Evolutionary conservation across 1,140 invertebrate species (phyloP).

Genomic region (Tetramorium simillimum): DNA sequence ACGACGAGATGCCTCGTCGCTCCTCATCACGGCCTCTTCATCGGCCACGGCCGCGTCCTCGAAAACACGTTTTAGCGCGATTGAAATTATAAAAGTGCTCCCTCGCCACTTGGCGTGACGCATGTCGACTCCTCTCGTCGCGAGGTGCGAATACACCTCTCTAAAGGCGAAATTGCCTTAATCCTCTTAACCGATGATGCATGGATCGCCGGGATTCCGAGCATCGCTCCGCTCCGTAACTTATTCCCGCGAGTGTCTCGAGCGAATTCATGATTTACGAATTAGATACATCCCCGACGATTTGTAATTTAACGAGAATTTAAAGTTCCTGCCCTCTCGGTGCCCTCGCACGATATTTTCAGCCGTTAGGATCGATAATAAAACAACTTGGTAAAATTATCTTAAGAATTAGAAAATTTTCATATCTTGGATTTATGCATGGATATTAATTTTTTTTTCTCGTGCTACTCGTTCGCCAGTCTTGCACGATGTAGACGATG

Average conservation of each 20-base stretch:
- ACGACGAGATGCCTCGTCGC: constrained; percentile 22
- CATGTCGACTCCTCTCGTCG: constrained; percentile 19
- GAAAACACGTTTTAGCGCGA: constrained; percentile 43
- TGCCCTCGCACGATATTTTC: not conserved
- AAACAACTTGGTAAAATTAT: not conserved
- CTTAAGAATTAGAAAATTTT: not conserved
- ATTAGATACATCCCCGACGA: constrained; percentile 5
- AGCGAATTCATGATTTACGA: not conserved
- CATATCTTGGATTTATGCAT: not conserved
- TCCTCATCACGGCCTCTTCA: constrained; percentile 23
- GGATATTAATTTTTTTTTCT: not conserved
- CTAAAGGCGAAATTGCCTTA: constrained; percentile 47
- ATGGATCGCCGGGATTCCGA: constrained; percentile 37
- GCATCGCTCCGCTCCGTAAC: constrained; percentile 10
- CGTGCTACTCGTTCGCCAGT: not conserved
- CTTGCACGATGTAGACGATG: not conserved
- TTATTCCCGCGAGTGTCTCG: constrained; percentile 3
- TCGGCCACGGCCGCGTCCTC: constrained; percentile 33
- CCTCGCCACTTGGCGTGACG: constrained; percentile 33
- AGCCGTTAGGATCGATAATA: not conserved
- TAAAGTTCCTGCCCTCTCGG: not conserved
- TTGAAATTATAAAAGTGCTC: constrained; percentile 46
- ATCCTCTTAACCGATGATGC: constrained; percentile 51
- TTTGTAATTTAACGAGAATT: constrained; percentile 19
- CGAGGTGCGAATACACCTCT: constrained; percentile 24